Base-by-base conservation (phyloP, 2,113 vertebrate genomes). In the Perca flavescens region DNA sequence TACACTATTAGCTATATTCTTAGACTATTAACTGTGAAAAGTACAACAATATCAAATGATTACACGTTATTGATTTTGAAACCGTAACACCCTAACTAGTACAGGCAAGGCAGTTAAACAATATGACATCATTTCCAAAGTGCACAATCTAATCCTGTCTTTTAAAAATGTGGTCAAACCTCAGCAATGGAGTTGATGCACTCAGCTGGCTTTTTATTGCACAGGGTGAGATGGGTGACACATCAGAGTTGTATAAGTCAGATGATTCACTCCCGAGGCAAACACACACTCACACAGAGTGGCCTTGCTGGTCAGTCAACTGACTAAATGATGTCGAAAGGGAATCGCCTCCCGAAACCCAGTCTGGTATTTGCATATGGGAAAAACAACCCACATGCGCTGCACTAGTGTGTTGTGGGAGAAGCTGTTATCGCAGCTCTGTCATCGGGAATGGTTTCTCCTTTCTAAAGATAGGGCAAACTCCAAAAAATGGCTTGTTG, bases 341-440 rank as follows among this genome's bases (percentile, higher is more conserved):
- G 66, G 67, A 82, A 74, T 77, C 57, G 65, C 88, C 84, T 86
- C 49, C 68, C 28, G 82, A 91, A 92, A 92, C 86, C 50, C 2
- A 43, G 56, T 62, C 67, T 73, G 74, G 13, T 83, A 85, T 94
- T 93, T 94, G 84, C 92, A 91, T 92, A 75, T n/a, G 84, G 78
- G 76, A 60, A 83, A 90, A 88, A 85, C 71, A 84, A 62, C 46
- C 70, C 11, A 46, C 80, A 57, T 60, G 36, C 28, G 3, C 83
- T 11, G 25, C 79, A n/a, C 19, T n/a, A 17, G 49, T 75, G 73
- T 74, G 65, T 70, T 67, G 80, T 77, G 50, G 68, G 25, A 80
- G 56, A 61, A 81, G 43, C 80, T 60, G 14, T 61, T 82, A 81
- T 74, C 36, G 0, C 31, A 0, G 58, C 21, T 17, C 54, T 54